Percentiles rank a stretch among this genome's conserved stretches.
Evolutionary conservation across 2,888 invertebrate species (phyloP).

Genomic region (Panopea generosa): DNA sequence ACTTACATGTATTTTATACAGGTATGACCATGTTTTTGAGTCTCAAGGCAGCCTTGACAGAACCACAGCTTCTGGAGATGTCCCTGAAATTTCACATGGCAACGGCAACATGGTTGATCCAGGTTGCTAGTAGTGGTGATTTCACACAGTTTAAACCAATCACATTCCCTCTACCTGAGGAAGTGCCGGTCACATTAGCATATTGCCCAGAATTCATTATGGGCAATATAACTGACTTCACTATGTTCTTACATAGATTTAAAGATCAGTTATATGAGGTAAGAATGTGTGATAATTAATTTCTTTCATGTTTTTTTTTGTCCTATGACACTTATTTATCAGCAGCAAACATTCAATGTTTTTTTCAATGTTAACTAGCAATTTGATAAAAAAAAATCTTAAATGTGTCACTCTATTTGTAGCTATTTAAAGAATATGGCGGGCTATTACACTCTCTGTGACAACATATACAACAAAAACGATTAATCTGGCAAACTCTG

Average conservation of each 20-base stretch:
- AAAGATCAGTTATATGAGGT: constrained; percentile 83
- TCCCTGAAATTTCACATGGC: constrained; percentile 92
- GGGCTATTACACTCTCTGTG: too few relatives aligned
- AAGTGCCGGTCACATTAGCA: constrained; percentile 84
- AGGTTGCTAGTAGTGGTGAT: constrained; percentile 88
- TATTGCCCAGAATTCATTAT: constrained; percentile 95
- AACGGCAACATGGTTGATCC: constrained; percentile 93
- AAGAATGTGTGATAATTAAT: too few relatives aligned
- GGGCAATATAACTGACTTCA: constrained; percentile 93
- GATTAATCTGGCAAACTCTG: too few relatives aligned
- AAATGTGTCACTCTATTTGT: too few relatives aligned
- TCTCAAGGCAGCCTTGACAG: constrained; percentile 89
- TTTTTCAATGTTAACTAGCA: too few relatives aligned
- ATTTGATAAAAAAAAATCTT: too few relatives aligned
- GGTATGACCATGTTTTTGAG: constrained; percentile 82
- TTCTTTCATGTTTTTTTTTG: not conserved
- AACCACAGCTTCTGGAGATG: constrained; percentile 90
- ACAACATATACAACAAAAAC: too few relatives aligned
- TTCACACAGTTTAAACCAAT: constrained; percentile 73
- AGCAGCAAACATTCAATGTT: too few relatives aligned
- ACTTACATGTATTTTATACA: too few relatives aligned
- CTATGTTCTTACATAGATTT: constrained; percentile 88
- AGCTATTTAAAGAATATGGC: too few relatives aligned
- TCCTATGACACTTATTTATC: too few relatives aligned
- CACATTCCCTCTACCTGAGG: constrained; percentile 81